These are phyloP conservation scores for Intellagama lesueurii DNA, from an alignment of 2,797 vertebrate species.

Conservation along the genomic window DNA sequence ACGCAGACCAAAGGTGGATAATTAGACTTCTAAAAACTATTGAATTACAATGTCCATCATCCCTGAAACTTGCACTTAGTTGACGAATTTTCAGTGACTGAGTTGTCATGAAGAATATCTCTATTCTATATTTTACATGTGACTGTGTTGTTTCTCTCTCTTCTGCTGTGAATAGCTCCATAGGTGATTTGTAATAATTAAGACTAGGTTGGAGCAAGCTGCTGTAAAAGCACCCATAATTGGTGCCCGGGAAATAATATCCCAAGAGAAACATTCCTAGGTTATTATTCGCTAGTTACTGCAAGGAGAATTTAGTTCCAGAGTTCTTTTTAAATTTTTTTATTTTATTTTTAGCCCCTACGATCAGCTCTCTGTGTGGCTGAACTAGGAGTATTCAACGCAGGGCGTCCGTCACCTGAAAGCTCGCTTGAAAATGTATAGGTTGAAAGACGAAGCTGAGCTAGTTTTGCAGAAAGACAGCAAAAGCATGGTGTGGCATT, in stretches of 20 bases:
- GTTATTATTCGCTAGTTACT: not conserved
- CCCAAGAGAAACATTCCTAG: not conserved
- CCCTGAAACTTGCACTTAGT: no score
- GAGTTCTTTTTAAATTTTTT: not conserved
- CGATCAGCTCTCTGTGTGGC: not conserved
- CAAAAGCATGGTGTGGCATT: no score
- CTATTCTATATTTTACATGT: no score
- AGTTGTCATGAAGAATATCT: no score
- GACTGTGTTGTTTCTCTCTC: no score
- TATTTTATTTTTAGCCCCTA: not conserved
- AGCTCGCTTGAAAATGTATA: no score
- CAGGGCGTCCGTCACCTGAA: fast-evolving
- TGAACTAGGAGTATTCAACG: not conserved
- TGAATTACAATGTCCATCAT: not conserved
- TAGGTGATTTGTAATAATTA: no score
- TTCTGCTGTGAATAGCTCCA: no score
- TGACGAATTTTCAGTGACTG: no score
- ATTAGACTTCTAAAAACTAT: not conserved
- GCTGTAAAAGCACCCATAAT: not conserved
- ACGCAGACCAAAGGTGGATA: not conserved
- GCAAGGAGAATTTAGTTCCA: not conserved
- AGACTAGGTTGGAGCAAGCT: not conserved
- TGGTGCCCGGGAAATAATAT: not conserved
- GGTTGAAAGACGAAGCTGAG: no score
- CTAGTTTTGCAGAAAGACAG: no score